Base-by-base conservation (phyloP, 2,797 vertebrate species). In the Clarias fuscus region DNA sequence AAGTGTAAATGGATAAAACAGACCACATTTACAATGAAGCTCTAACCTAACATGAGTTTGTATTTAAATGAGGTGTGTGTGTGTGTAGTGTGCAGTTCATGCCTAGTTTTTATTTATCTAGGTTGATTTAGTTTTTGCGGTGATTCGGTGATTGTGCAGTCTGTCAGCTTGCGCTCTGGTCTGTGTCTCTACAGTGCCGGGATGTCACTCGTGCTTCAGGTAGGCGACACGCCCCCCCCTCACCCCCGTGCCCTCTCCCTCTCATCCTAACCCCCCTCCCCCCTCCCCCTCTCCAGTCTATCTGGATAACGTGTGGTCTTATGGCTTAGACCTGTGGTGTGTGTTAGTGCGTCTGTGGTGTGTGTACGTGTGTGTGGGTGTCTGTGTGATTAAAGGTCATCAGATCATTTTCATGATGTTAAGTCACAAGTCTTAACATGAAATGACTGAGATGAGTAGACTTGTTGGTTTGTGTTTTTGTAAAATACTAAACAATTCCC, bases 121-220 rank as follows among this genome's bases (percentile, higher is more conserved):
- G 82, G 81, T 85, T 80, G 84, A 80, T 79, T 56, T 82, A 83
- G 59, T 84, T 30, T 80, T 72, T 48, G 48, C 48, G 48, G 48
- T 13, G 24, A 72, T 67, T 73, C 85, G 67, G 56, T 78, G 56
- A 78, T 33, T 78, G 76, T 86, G 65, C 77, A 83, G 48, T 89
- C 67, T 91, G 90, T 91, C 91, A 90, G 90, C 84, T 89, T 89
- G 88, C 88, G 87, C 88, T 89, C 88, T 91, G 91, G 87, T 91
- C 87, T 90, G 82, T 91, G 87, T 91, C 85, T 91, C 89, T 89
- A 89, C 90, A 89, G 91, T 88, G 89, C 89, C 90, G 90, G 75
- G 90, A 91, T 90, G 90, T 91, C 90, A 88, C 88, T 88, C 87
- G 82, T 89, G 85, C 76, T 87, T 88, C 91, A 90, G 91, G 91